These are phyloP conservation scores for Nephrotoma appendiculata DNA, from an alignment of 2,888 invertebrate species.

Conservation along the genomic window DNA sequence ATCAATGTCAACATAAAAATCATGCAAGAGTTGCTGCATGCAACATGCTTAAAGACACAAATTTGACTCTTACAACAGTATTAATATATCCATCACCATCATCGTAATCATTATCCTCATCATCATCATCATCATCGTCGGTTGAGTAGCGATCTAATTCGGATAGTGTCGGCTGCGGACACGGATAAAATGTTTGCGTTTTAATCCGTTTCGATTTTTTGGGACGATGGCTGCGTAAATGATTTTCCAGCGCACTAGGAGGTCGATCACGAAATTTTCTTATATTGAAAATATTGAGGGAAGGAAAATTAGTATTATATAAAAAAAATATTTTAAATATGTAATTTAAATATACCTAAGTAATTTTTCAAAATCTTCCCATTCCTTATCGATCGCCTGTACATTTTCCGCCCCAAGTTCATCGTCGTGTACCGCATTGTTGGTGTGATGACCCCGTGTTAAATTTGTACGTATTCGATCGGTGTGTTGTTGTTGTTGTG, in stretches of 20 bases:
- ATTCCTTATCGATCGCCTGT: slow-evolving; percentile 30
- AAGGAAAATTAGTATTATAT: not conserved
- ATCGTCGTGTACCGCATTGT: slow-evolving; percentile 25
- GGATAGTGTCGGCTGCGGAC: slow-evolving; percentile 25
- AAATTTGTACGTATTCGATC: not conserved
- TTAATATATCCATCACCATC: slow-evolving; percentile 31
- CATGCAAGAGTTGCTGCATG: not conserved
- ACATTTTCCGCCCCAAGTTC: slow-evolving; percentile 33
- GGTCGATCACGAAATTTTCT: slow-evolving; percentile 29
- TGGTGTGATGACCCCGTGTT: not conserved
- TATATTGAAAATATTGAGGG: slow-evolving; percentile 11
- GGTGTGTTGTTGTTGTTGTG: not conserved
- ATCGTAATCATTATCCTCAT: slow-evolving; percentile 24
- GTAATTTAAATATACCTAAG: slow-evolving; percentile 12
- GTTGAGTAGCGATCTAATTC: slow-evolving; percentile 25
- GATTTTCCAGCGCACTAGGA: slow-evolving; percentile 26
- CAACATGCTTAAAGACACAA: slow-evolving; percentile 3
- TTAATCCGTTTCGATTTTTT: slow-evolving; percentile 24
- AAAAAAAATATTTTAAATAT: not conserved
- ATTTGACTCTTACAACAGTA: slow-evolving; percentile 25
- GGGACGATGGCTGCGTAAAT: slow-evolving; percentile 18
- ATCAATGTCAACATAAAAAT: not conserved
- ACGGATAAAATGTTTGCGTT: slow-evolving; percentile 31
- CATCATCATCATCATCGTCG: slow-evolving; percentile 25
- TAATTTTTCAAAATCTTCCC: slow-evolving; percentile 32